Base-by-base conservation (phyloP, 2,113 vertebrate species). In the Pterophyllum scalare region DNA sequence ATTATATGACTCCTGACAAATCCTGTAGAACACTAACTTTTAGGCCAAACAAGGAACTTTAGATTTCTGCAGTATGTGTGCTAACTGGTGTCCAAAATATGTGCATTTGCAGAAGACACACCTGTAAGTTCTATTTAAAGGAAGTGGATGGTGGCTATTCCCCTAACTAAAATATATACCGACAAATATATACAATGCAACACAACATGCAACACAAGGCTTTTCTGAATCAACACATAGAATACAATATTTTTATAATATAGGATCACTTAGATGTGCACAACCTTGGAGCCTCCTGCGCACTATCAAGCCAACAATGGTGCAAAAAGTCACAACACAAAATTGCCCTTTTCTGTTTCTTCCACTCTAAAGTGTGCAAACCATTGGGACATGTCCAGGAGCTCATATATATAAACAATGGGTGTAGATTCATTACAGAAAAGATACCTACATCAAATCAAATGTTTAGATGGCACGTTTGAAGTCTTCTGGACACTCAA, bases 61-160 rank as follows among this genome's bases (percentile, higher is more conserved):
- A 54, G 60, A 40, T 59, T 28, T 28, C n/a, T 57, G 65, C 46
- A 13, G 2, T 17, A 28, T 31, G 49, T 17, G 15, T 49, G n/a
- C 13, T 17, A 2, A 7, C 28, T 33, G 24, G 38, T 43, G 33
- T 79, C 65, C 58, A 49, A 89, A 67, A 86, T 59, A 8, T 76
- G 40, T 26, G 49, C 60, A 67, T 79, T 38, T 15, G 35, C 20
- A 62, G 22, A 72, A 84, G 75, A 87, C 61, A 64, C 59, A 43
- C 43, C 15, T 9, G 22, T 77, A 57, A 57, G 56, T 80, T 88
- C 81, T 86, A 81, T 90, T 87, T 82, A 72, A 89, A 88, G 83
- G 57, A 77, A 86, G 74, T 31, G 59, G 26, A 60, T 70, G 59
- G 35, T 72, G 75, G 79, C 58, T 61, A 31, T 70, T 60, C 35